A percentile compares a stretch with the other conserved stretches of the same genome.
phyloP scores from a whole-genome alignment of 2,888 invertebrate species.

The Papilio gigon region DNA sequence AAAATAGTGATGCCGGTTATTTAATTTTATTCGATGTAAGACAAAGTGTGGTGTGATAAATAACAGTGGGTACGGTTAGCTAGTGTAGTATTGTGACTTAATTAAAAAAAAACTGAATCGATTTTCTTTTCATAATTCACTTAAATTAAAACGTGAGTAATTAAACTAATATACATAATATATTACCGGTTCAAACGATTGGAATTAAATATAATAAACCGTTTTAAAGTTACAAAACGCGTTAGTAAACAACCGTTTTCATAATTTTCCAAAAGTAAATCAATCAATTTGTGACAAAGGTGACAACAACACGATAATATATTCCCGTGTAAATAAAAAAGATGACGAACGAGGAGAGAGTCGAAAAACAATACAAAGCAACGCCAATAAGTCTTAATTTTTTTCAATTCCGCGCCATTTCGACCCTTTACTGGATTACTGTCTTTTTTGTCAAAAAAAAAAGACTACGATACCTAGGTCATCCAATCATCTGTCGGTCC shows the following conservation, averaged over 20 bases:
- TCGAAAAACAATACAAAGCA: too few relatives aligned
- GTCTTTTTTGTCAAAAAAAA: too few relatives aligned
- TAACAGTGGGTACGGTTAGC: constrained; percentile 29
- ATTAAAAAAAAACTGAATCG: background rate
- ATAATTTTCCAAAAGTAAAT: background rate
- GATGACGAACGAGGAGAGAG: too few relatives aligned
- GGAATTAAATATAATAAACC: background rate
- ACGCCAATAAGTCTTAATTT: too few relatives aligned
- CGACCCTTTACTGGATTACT: too few relatives aligned
- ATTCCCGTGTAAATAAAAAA: background rate
- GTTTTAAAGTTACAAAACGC: background rate
- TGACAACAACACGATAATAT: background rate
- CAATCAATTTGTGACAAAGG: too few relatives aligned
- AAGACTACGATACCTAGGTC: too few relatives aligned
- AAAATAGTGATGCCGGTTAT: constrained; percentile 28
- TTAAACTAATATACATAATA: background rate
- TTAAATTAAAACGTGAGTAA: constrained; percentile 2
- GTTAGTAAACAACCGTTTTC: background rate
- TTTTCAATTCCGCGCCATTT: too few relatives aligned
- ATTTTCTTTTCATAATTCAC: too few relatives aligned
- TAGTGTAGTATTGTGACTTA: constrained; percentile 12
- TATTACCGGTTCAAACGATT: background rate
- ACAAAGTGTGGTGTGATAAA: constrained; percentile 7
- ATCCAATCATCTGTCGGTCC: too few relatives aligned
- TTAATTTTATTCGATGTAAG: constrained; percentile 2